Evolutionary conservation across 2,113 vertebrate species (phyloP).

Genomic region (Neolamprologus kungweensis): DNA sequence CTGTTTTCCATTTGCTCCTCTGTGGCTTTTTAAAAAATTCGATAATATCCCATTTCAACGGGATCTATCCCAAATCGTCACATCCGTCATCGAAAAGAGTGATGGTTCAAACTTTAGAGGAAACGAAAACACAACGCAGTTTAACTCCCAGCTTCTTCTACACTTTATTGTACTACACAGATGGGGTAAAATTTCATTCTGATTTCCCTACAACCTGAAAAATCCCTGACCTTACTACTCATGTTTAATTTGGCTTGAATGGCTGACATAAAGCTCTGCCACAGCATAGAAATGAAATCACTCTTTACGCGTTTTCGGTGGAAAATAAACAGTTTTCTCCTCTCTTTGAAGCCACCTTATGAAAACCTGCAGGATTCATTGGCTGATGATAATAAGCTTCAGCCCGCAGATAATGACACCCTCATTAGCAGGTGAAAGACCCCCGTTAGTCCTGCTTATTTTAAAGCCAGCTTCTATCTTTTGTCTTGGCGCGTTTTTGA

Average conservation of each 20-base stretch:
- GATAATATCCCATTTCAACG: slow-evolving; percentile 57
- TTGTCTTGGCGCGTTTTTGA: slow-evolving; percentile 28
- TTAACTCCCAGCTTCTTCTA: not conserved
- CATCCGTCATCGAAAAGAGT: slow-evolving; percentile 8
- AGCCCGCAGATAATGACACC: slow-evolving; percentile 20
- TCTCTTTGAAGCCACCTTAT: not conserved
- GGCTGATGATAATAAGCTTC: not conserved
- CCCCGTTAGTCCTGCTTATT: slow-evolving; percentile 39
- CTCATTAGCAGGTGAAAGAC: slow-evolving; percentile 61
- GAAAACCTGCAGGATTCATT: not conserved
- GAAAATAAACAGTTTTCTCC: not conserved
- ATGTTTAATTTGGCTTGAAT: not conserved
- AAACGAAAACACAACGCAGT: not conserved
- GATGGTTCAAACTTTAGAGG: not conserved
- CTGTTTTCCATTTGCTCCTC: slow-evolving; percentile 57
- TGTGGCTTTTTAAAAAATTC: not conserved
- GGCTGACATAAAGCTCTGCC: not conserved
- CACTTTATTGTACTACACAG: not conserved
- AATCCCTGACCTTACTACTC: not conserved
- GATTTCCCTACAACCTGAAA: not conserved
- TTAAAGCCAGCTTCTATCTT: slow-evolving; percentile 38
- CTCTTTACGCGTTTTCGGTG: not conserved
- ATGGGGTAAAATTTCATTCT: not conserved
- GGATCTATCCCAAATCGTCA: slow-evolving; percentile 44
- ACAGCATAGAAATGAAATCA: not conserved